Percentiles rank a stretch among this genome's conserved stretches.
phyloP scores from a whole-genome alignment of 1,140 invertebrate genomes.

The Danaus melanippus region DNA sequence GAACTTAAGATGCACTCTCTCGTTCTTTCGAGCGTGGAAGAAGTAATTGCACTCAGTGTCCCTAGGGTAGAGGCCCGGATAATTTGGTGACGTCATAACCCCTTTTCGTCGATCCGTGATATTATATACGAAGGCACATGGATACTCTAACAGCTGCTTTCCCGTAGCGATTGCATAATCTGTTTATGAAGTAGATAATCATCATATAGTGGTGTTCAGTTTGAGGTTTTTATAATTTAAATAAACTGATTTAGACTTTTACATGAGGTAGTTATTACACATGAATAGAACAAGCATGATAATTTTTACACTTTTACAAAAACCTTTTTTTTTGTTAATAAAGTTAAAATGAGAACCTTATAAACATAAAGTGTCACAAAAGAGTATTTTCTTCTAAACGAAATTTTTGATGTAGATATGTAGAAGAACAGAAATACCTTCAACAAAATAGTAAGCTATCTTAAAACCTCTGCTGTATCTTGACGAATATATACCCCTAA shows the following conservation, averaged over 20 bases:
- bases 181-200: conserved; percentile 30
- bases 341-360: too few relatives aligned
- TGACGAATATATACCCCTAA: conserved; percentile 80
- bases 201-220: too few relatives aligned
- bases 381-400: neutral
- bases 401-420: conserved; percentile 2
- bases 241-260: too few relatives aligned
- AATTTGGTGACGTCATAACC: conserved; percentile 92
- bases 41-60: conserved; percentile 96
- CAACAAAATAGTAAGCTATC: conserved; percentile 88
- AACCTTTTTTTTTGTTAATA: too few relatives aligned
- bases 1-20: conserved; percentile 89
- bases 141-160: conserved; percentile 78
- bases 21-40: conserved; percentile 87
- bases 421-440: conserved; percentile 79
- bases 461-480: conserved; percentile 85
- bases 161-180: conserved; percentile 87
- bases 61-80: conserved; percentile 91
- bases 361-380: too few relatives aligned
- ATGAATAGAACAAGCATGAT: too few relatives aligned
- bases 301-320: too few relatives aligned
- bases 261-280: too few relatives aligned
- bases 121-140: conserved; percentile 87
- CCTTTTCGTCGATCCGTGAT: conserved; percentile 84
- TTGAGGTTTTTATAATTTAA: too few relatives aligned